A percentile compares a stretch with the other conserved stretches of the same genome.
Evolutionary conservation across 37 sponge, comb jelly and placozoan species (phyloP).

Genomic region (Ianthella basta): DNA sequence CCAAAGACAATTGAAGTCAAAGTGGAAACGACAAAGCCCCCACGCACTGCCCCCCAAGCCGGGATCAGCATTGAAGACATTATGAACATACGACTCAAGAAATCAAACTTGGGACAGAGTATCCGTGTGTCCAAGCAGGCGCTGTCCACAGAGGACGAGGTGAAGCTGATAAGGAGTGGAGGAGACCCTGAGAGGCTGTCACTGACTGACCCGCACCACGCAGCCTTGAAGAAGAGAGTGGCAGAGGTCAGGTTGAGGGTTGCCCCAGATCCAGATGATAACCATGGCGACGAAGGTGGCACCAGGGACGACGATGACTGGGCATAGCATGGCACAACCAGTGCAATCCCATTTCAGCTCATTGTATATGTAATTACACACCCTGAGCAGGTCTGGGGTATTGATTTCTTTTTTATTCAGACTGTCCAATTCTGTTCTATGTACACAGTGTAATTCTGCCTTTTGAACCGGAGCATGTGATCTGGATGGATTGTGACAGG

Average conservation of each 20-base stretch:
- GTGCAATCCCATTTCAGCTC: too few relatives aligned
- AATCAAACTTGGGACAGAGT: conserved; percentile 18
- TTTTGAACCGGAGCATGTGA: too few relatives aligned
- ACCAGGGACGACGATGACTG: neutral
- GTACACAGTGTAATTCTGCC: too few relatives aligned
- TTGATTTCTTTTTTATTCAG: too few relatives aligned
- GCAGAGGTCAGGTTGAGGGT: neutral
- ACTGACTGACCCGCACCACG: conserved; percentile 10
- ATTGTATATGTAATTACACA: too few relatives aligned
- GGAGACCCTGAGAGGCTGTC: conserved; percentile 21
- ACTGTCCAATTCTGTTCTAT: too few relatives aligned
- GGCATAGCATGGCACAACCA: neutral
- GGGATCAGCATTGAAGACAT: conserved; percentile 45
- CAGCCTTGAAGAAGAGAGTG: neutral
- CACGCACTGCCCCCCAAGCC: neutral
- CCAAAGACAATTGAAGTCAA: neutral
- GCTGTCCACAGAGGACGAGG: conserved; percentile 20
- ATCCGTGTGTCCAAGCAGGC: neutral
- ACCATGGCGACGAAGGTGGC: neutral
- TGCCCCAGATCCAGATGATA: neutral
- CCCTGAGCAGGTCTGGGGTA: too few relatives aligned
- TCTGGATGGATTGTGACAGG: too few relatives aligned
- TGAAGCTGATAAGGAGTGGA: conserved; percentile 21
- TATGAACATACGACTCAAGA: conserved; percentile 18
- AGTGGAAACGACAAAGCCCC: neutral